These are phyloP conservation scores for Galeruca laticollis DNA, from an alignment of 2,888 invertebrate species.

Conservation along the genomic window DNA sequence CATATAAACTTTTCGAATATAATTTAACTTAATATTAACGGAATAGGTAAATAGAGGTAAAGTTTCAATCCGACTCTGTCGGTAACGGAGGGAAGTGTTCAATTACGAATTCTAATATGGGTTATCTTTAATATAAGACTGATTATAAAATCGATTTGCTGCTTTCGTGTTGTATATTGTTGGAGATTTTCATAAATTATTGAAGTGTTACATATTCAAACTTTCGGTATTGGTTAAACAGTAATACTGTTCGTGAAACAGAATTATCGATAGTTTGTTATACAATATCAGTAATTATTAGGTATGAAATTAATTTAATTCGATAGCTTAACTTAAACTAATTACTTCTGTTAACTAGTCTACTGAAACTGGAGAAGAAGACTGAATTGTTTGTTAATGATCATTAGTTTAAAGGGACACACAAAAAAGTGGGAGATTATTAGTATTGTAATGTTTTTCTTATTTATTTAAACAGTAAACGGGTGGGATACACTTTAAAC, in stretches of 20 bases:
- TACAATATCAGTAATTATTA: neutral
- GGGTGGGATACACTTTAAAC: too few species aligned
- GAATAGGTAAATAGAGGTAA: slow-evolving; percentile 32
- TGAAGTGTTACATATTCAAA: neutral
- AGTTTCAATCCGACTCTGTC: slow-evolving; percentile 24
- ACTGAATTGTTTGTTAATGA: too few species aligned
- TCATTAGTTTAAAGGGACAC: too few species aligned
- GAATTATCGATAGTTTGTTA: neutral
- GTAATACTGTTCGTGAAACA: neutral
- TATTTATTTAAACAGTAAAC: too few species aligned
- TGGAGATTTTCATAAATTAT: neutral
- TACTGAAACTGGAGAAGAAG: too few species aligned
- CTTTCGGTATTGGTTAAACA: neutral
- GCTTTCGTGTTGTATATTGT: neutral
- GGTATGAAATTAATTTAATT: neutral
- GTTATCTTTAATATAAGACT: slow-evolving; percentile 20
- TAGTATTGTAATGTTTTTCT: too few species aligned
- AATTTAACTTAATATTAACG: slow-evolving; percentile 37
- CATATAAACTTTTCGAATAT: slow-evolving; percentile 44
- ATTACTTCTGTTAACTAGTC: neutral
- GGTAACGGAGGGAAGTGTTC: slow-evolving; percentile 10
- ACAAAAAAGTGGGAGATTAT: too few species aligned
- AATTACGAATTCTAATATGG: slow-evolving; percentile 30
- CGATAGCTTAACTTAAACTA: neutral
- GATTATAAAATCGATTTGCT: slow-evolving; percentile 11